Conservation (phyloP, 2,797 vertebrate species). For the Dryobates pubescens region DNA sequence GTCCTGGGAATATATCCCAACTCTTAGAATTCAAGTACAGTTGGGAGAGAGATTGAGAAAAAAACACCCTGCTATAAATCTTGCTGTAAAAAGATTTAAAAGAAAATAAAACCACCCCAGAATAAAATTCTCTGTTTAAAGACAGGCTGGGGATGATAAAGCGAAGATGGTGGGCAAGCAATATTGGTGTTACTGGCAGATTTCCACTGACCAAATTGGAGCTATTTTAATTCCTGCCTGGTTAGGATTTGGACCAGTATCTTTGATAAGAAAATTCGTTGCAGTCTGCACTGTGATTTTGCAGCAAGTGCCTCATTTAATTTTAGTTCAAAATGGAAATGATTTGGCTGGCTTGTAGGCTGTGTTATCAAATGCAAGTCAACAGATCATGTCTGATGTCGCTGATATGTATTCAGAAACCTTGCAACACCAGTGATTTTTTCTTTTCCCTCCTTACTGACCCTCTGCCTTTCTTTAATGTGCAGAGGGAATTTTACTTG, state of each 20-base stretch:
- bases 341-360: not conserved
- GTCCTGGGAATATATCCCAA: not conserved
- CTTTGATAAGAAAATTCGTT: not conserved
- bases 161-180: not conserved
- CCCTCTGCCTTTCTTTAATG: conserved; percentile 6
- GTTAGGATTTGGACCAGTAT: not conserved
- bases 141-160: not conserved
- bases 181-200: not conserved
- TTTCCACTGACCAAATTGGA: not conserved
- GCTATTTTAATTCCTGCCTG: not conserved
- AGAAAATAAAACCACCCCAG: not conserved
- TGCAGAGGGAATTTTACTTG: conserved; percentile 23
- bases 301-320: not conserved
- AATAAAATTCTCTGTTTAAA: not conserved
- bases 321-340: conserved; percentile 23
- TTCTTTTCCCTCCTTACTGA: not conserved
- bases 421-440: not conserved
- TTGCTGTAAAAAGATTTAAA: not conserved
- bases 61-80: not conserved
- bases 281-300: not conserved
- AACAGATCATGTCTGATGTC: not conserved
- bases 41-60: not conserved
- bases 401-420: not conserved
- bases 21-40: not conserved
- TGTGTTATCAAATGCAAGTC: not conserved